A percentile compares a stretch with the other conserved stretches of the same genome.
Evolutionary conservation across 2,113 vertebrate species (phyloP).

Genomic region (Zosterops borbonicus): DNA sequence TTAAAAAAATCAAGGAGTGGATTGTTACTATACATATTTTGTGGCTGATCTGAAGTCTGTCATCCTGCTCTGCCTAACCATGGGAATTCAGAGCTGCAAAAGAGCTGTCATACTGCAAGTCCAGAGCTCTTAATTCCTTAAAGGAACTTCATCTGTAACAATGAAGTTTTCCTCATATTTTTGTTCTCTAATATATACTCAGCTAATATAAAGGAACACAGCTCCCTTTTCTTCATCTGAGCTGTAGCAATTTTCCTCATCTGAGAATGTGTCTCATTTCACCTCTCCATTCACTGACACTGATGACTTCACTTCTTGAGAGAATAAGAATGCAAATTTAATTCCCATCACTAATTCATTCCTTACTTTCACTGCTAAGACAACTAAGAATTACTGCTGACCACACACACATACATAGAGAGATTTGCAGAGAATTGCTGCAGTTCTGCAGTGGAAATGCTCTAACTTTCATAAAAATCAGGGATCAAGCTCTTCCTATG

Average conservation of each 20-base stretch:
- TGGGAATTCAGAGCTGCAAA: not conserved
- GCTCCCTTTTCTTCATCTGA: not conserved
- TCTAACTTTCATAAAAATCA: not conserved
- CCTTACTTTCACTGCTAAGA: not conserved
- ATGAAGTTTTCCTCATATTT: not conserved
- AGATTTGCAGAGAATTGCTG: not conserved
- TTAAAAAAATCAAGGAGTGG: not conserved
- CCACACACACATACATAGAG: not conserved
- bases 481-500: not conserved
- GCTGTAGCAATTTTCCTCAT: not conserved
- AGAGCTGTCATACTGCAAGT: not conserved
- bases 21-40: not conserved
- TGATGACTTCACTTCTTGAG: not conserved
- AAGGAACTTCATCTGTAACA: not conserved
- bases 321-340: constrained; percentile 11
- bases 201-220: not conserved
- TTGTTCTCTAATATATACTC: not conserved
- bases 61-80: not conserved
- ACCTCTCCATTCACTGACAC: not conserved
- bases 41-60: not conserved
- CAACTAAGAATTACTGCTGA: constrained; percentile 9
- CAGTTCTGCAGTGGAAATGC: not conserved
- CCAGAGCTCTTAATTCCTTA: not conserved
- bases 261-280: not conserved
- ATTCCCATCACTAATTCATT: not conserved